These are phyloP conservation scores for Lethocerus indicus DNA, from an alignment of 1,140 invertebrate genomes.

Conservation along the genomic window DNA sequence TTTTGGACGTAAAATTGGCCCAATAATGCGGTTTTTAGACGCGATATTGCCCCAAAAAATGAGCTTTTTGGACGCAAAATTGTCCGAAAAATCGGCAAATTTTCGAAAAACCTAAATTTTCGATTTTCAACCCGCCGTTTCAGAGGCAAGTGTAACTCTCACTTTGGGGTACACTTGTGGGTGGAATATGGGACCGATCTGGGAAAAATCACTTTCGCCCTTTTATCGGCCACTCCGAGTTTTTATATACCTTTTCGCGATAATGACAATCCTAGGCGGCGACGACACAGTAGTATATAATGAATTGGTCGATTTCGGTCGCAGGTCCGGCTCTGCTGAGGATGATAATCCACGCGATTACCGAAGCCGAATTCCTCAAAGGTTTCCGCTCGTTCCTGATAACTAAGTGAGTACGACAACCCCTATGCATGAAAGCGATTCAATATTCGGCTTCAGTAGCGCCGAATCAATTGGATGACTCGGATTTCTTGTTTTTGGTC, in stretches of 20 bases:
- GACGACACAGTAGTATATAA: not conserved
- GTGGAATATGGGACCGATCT: not conserved
- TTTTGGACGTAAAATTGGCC: no score
- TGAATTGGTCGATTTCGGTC: not conserved
- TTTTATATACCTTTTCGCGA: not conserved
- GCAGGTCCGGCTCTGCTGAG: conserved; percentile 21
- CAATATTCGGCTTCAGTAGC: not conserved
- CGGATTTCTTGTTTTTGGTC: not conserved
- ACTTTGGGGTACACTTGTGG: not conserved
- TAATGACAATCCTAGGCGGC: not conserved
- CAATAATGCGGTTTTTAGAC: no score
- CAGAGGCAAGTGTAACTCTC: not conserved
- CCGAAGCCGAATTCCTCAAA: conserved; percentile 43
- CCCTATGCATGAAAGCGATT: not conserved
- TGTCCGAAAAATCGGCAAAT: no score
- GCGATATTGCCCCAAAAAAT: no score
- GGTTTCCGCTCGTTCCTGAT: conserved; percentile 39
- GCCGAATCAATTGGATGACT: not conserved
- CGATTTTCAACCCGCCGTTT: no score
- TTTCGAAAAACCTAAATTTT: no score
- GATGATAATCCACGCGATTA: conserved; percentile 64
- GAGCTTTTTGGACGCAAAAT: no score
- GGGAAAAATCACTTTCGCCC: not conserved
- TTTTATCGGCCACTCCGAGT: not conserved
- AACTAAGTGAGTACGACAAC: conserved; percentile 4